A percentile compares a stretch with the other conserved stretches of the same genome.
Evolutionary conservation across 1,140 invertebrate species (phyloP).

Genomic region (Pseudomyrmex sp.): DNA sequence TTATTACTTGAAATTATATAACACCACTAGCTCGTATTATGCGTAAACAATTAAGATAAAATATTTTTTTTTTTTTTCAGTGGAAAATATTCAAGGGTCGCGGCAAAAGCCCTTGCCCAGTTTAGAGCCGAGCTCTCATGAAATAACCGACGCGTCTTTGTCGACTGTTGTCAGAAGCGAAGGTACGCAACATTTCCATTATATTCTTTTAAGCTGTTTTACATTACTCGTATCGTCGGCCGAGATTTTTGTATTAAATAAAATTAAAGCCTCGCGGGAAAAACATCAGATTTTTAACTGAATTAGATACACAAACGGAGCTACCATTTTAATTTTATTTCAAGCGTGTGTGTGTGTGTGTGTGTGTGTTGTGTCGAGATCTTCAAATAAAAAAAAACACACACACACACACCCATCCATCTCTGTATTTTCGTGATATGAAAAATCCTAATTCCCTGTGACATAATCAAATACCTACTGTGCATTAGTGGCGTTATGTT

Average conservation of each 20-base stretch:
- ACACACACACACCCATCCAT: background rate
- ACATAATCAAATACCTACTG: background rate
- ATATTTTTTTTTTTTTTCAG: slow-evolving; percentile 59
- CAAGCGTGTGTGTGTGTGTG: background rate
- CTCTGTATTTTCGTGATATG: background rate
- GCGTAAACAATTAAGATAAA: slow-evolving; percentile 28
- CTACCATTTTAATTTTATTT: slow-evolving; percentile 15
- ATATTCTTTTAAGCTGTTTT: slow-evolving; percentile 19
- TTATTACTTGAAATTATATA: too few relatives aligned
- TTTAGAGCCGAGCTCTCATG: slow-evolving; percentile 55
- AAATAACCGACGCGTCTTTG: slow-evolving; percentile 68
- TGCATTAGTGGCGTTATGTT: too few relatives aligned
- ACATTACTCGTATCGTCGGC: background rate
- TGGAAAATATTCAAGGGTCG: slow-evolving; percentile 71
- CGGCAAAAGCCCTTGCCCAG: slow-evolving; percentile 68
- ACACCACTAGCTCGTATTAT: too few relatives aligned
- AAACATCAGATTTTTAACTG: slow-evolving; percentile 22
- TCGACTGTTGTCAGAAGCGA: slow-evolving; percentile 63
- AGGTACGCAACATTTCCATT: slow-evolving; percentile 62
- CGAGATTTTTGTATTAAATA: slow-evolving; percentile 38
- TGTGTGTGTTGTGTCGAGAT: background rate
- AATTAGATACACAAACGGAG: background rate
- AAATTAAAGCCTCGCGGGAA: slow-evolving; percentile 11
- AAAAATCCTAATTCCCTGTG: slow-evolving; percentile 26
- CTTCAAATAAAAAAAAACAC: background rate